These are phyloP conservation scores for Nomada goodeniana DNA, from an alignment of 2,888 invertebrate genomes.

Conservation along the genomic window DNA sequence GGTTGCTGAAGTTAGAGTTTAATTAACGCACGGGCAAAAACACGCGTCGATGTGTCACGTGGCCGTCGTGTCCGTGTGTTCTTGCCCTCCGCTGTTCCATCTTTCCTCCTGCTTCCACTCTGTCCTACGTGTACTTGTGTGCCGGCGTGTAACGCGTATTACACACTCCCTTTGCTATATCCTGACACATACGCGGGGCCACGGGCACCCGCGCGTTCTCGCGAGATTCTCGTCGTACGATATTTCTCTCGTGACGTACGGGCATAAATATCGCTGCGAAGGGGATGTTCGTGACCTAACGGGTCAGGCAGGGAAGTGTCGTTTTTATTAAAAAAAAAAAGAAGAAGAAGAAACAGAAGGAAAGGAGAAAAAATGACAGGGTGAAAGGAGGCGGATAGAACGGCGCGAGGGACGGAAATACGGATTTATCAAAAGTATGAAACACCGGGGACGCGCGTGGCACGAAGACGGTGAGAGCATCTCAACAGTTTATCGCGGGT, in stretches of 20 bases:
- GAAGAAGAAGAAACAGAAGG: neutral
- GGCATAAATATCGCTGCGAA: conserved; percentile 69
- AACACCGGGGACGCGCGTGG: conserved; percentile 45
- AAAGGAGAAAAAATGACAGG: neutral
- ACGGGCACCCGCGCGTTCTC: conserved; percentile 36
- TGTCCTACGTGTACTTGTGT: neutral
- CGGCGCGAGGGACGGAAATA: conserved; percentile 34
- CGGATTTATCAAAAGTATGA: conserved; percentile 66
- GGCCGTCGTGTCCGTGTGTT: neutral
- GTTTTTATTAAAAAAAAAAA: conserved; percentile 66
- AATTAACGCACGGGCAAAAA: conserved; percentile 73
- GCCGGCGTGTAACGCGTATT: neutral
- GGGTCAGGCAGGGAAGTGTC: conserved; percentile 51
- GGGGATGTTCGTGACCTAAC: conserved; percentile 68
- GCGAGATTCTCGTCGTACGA: conserved; percentile 66
- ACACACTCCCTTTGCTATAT: neutral
- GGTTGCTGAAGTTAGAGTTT: conserved; percentile 71
- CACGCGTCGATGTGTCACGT: conserved; percentile 33
- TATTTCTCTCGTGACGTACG: conserved; percentile 72
- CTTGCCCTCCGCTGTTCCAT: neutral
- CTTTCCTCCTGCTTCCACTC: neutral
- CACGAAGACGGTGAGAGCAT: conserved; percentile 57
- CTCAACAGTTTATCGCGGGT: conserved; percentile 64
- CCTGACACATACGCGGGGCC: neutral
- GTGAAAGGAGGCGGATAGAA: neutral